Base-by-base conservation (phyloP, 1,140 invertebrate genomes). In the Pinna nobilis region DNA sequence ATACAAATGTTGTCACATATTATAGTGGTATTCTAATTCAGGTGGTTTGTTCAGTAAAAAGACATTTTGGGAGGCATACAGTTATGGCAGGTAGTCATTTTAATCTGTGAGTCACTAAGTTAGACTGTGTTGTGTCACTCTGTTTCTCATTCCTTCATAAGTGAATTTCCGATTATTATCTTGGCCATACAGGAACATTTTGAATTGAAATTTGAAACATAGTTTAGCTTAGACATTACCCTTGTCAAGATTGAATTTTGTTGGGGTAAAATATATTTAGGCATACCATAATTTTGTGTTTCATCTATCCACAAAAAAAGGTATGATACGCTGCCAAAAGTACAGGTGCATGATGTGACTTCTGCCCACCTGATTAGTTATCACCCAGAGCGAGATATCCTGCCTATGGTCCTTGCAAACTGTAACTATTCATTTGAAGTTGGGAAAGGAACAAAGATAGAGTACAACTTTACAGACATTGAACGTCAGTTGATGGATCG, bases 361-460 rank as follows among this genome's bases (percentile, higher is more conserved):
- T 25, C 71, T 30, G 64, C 80, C 13, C 82, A 85, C 49, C 72
- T 86, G 39, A 77, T 86, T 13, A 70, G 70, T 37, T 84, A 77
- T 61, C 74, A 84, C 28, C 80, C 79, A 28, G 82, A 82, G 18
- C 66, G 69, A 50, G 84, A 86, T 65, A 50, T 86, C 33, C 70
- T 82, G 25, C 81, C 83, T 11, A 35, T 86, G 49, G 72, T 86
- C 11, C 75, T 86, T 15, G 74, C 82, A 11, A 78, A 82, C 61
- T 84, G 80, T 53, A 79, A 81, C 60, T 84, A 84, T 64, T 82
- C 82, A 5, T 79, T 85, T 63, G 39, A 78, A 50, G 60, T 83
- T 5, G 80, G 79, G 6, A 59, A 83, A 35, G 70, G 71, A 11
- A 80, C 77, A 18, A 71, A 66, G 32, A 55, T 83, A 28, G 71